Evolutionary conservation across 2,113 vertebrate genomes (phyloP).

Genomic region (Apodemus speciosus): DNA sequence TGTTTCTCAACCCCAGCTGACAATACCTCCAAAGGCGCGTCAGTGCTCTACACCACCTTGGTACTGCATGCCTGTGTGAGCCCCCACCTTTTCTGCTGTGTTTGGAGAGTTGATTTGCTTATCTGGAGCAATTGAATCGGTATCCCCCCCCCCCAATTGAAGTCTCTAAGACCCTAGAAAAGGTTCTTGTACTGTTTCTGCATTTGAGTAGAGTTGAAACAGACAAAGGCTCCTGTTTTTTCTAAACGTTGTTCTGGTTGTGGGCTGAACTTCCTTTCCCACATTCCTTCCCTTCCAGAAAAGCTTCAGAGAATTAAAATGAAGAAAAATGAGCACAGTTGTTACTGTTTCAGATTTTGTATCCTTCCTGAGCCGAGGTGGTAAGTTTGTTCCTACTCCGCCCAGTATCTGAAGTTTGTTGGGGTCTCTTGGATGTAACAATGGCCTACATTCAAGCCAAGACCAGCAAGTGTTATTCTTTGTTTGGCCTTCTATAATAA

Average conservation of each 20-base stretch:
- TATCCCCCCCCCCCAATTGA: no score
- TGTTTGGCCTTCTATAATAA: constrained; percentile 2
- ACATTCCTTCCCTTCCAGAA: background rate
- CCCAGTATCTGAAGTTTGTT: background rate
- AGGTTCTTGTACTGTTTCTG: background rate
- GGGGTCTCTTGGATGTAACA: background rate
- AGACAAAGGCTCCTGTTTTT: background rate
- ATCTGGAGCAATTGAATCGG: no score
- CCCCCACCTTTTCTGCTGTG: no score
- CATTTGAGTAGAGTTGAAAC: background rate
- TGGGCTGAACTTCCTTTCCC: background rate
- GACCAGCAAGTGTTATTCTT: background rate
- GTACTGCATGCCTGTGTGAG: rapidly evolving
- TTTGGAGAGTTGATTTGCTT: background rate
- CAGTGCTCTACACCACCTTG: background rate
- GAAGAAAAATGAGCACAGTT: background rate
- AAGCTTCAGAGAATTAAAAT: background rate
- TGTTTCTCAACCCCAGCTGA: background rate
- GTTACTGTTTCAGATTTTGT: background rate
- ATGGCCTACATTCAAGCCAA: background rate
- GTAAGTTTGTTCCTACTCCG: background rate
- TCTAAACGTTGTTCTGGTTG: background rate
- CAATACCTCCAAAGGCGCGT: background rate
- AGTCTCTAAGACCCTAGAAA: background rate
- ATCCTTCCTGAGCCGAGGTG: background rate